Percentiles rank a stretch among this genome's conserved stretches.
phyloP scores from a whole-genome alignment of 2,888 invertebrate genomes.

The Nasonia oneida region DNA sequence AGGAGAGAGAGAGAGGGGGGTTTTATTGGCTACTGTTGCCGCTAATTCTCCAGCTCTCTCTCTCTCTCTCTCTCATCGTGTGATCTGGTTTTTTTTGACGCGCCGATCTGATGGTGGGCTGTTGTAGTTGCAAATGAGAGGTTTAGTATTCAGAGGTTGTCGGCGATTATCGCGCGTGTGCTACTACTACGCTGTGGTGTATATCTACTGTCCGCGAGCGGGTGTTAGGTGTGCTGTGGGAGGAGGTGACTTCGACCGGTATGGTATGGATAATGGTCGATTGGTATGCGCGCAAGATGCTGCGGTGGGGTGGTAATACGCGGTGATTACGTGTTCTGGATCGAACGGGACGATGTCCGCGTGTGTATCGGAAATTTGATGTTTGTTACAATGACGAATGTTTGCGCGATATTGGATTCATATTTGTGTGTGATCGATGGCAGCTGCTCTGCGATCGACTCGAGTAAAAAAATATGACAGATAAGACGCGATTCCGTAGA shows the following conservation, averaged over 20 bases:
- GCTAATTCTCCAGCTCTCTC: not conserved
- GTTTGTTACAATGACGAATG: too few relatives aligned
- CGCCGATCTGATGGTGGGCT: not conserved
- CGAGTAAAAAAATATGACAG: not conserved
- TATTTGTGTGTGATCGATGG: too few relatives aligned
- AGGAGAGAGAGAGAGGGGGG: not conserved
- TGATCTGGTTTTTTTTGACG: not conserved
- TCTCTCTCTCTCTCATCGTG: not conserved
- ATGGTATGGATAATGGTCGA: not conserved
- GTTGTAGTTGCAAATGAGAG: constrained; percentile 6
- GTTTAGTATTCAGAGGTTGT: constrained; percentile 7
- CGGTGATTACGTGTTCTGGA: not conserved
- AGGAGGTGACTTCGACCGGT: not conserved
- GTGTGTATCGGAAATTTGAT: too few relatives aligned
- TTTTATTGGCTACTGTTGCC: not conserved
- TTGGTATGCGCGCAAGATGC: not conserved
- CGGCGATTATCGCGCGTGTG: not conserved
- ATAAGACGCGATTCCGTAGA: not conserved
- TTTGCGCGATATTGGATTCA: too few relatives aligned
- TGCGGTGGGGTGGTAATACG: not conserved
- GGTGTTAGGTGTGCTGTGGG: not conserved
- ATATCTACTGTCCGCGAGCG: too few relatives aligned
- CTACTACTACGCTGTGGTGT: not conserved
- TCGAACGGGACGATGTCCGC: not conserved
- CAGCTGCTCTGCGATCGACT: not conserved